Evolutionary conservation across 2,113 vertebrate species (phyloP).

Genomic region (Pampusana beccarii): DNA sequence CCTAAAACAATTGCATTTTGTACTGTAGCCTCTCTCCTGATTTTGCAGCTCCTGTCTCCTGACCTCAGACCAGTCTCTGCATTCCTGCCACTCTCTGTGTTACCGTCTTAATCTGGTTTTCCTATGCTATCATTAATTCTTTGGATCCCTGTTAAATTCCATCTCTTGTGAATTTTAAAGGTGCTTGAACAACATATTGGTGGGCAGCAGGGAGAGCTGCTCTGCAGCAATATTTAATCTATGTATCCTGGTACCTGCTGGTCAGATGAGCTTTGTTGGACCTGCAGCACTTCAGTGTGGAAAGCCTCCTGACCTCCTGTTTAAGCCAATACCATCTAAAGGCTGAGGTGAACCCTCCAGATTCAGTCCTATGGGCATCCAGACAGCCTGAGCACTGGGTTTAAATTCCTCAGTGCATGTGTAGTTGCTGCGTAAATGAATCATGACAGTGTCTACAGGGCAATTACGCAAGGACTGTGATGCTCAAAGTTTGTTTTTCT

Average conservation of each 20-base stretch:
- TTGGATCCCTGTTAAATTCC: not conserved
- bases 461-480: not conserved
- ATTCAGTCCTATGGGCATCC: not conserved
- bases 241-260: fast-evolving
- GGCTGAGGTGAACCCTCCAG: not conserved
- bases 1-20: not conserved
- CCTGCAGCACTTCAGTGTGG: not conserved
- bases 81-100: not conserved
- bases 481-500: not conserved
- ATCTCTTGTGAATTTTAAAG: not conserved
- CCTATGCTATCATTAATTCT: not conserved
- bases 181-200: not conserved
- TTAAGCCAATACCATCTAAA: not conserved
- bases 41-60: not conserved
- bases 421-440: not conserved
- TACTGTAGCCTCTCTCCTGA: not conserved
- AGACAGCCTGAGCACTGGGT: not conserved
- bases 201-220: not conserved
- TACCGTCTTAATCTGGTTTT: not conserved
- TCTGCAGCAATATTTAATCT: not conserved
- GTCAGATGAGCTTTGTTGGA: not conserved
- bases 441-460: not conserved
- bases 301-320: not conserved
- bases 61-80: not conserved
- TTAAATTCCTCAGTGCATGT: not conserved